Evolutionary conservation across 2,797 vertebrate genomes (phyloP).

Genomic region (Huso huso): DNA sequence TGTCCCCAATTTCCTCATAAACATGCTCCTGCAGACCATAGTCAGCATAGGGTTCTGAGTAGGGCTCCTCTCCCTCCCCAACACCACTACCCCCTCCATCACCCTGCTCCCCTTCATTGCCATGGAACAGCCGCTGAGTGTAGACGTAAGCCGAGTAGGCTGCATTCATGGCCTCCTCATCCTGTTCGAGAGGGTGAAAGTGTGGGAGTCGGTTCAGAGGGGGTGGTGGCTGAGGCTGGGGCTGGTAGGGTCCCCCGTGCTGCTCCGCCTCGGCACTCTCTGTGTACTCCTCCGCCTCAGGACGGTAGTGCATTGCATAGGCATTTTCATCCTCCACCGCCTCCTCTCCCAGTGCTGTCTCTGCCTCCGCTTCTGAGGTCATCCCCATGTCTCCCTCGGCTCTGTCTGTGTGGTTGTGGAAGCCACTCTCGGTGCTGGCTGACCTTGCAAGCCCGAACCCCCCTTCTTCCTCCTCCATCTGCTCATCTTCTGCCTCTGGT

Average conservation of each 20-base stretch:
- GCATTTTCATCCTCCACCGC: conserved; percentile 69
- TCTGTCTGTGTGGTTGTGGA: conserved; percentile 89
- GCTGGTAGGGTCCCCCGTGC: conserved; percentile 55
- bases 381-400: conserved; percentile 79
- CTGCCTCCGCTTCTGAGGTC: conserved; percentile 52
- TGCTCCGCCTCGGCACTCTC: conserved; percentile 85
- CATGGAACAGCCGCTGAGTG: conserved; percentile 63
- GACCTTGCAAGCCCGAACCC: conserved; percentile 70
- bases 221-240: conserved; percentile 60
- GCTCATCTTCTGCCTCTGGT: neutral
- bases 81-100: conserved; percentile 16
- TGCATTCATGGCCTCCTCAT: conserved; percentile 68
- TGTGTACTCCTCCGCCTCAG: conserved; percentile 80
- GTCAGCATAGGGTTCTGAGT: conserved; percentile 80
- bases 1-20: conserved; percentile 87
- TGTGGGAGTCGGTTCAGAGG: conserved; percentile 65
- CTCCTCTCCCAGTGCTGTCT: conserved; percentile 52
- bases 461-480: conserved; percentile 60
- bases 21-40: conserved; percentile 80
- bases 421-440: conserved; percentile 88
- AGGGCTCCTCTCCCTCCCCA: conserved; percentile 62
- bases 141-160: conserved; percentile 84
- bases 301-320: conserved; percentile 67
- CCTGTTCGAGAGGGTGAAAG: conserved; percentile 60
- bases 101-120: conserved; percentile 43